A percentile compares a stretch with the other conserved stretches of the same genome.
Conservation (phyloP, 2,888 invertebrate genomes). For the Agapetus fuscipes region DNA sequence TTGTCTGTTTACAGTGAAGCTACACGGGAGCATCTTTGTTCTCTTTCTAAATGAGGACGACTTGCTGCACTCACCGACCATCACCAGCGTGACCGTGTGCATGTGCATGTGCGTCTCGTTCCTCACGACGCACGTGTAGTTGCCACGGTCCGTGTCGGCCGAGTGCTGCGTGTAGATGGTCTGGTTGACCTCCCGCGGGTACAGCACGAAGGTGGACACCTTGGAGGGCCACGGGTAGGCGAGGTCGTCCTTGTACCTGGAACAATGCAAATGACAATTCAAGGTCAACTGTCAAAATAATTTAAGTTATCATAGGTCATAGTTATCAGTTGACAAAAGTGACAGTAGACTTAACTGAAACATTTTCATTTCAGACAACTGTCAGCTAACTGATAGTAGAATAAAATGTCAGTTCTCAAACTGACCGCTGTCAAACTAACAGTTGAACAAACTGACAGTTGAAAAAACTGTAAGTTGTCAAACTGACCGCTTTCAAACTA, state of each 20-base stretch:
- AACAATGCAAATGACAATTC: neutral
- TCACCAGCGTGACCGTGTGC: slow-evolving; percentile 54
- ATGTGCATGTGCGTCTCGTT: slow-evolving; percentile 58
- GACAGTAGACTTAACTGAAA: too few relatives aligned
- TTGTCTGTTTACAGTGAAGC: too few relatives aligned
- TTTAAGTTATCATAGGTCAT: neutral
- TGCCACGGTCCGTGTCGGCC: slow-evolving; percentile 56
- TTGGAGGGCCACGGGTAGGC: slow-evolving; percentile 68
- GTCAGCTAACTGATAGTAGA: too few relatives aligned
- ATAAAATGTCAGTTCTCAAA: too few relatives aligned
- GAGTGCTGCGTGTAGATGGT: slow-evolving; percentile 62
- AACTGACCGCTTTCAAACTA: too few relatives aligned
- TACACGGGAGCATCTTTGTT: too few relatives aligned
- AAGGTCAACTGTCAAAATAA: neutral
- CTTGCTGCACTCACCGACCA: slow-evolving; percentile 56
- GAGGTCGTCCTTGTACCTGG: slow-evolving; percentile 66
- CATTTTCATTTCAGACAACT: too few relatives aligned
- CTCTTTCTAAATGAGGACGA: too few relatives aligned
- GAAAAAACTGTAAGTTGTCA: too few relatives aligned
- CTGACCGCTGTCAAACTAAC: too few relatives aligned
- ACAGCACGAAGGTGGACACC: slow-evolving; percentile 61
- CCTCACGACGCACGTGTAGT: slow-evolving; percentile 62
- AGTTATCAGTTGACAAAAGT: too few relatives aligned
- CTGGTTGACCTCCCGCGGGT: slow-evolving; percentile 70
- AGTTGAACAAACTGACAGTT: too few relatives aligned